Percentiles rank a stretch among this genome's conserved stretches.
phyloP scores from a whole-genome alignment of 2,797 vertebrate species.

The Rhincodon typus region DNA sequence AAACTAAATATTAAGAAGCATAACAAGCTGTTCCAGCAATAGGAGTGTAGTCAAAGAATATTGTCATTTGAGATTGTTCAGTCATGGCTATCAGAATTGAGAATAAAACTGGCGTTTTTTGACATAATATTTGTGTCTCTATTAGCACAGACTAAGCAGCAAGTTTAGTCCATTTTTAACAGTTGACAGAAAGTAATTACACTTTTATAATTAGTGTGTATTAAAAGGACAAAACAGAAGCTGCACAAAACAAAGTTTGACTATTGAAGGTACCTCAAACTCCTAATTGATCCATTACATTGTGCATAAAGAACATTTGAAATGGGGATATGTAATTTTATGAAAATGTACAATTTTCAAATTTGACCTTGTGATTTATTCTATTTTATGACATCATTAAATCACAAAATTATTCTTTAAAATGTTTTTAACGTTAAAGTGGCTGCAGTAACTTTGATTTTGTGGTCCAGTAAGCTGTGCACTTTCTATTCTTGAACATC shows the following conservation, averaged over 20 bases:
- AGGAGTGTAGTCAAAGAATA: background rate
- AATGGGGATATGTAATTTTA: background rate
- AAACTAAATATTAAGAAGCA: background rate
- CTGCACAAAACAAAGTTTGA: background rate
- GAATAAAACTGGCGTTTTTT: background rate
- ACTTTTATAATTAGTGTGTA: background rate
- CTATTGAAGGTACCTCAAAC: background rate
- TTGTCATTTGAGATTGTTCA: background rate
- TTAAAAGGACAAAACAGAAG: background rate
- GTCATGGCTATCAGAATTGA: background rate
- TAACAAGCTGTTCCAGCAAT: background rate
- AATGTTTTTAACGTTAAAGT: background rate
- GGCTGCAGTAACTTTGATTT: background rate
- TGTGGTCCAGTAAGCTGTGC: background rate
- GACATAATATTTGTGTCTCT: background rate
- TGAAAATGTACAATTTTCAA: background rate
- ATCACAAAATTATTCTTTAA: background rate
- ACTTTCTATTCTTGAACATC: background rate
- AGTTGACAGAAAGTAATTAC: background rate
- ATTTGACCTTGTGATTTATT: background rate
- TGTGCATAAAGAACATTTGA: background rate
- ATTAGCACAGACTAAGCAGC: background rate
- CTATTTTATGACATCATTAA: background rate
- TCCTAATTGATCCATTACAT: background rate
- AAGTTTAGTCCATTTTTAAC: background rate